Evolutionary conservation across 2,113 vertebrate species (phyloP), one percentile per base, ranked within the genome.

Genomic region (Ameiurus melas): DNA sequence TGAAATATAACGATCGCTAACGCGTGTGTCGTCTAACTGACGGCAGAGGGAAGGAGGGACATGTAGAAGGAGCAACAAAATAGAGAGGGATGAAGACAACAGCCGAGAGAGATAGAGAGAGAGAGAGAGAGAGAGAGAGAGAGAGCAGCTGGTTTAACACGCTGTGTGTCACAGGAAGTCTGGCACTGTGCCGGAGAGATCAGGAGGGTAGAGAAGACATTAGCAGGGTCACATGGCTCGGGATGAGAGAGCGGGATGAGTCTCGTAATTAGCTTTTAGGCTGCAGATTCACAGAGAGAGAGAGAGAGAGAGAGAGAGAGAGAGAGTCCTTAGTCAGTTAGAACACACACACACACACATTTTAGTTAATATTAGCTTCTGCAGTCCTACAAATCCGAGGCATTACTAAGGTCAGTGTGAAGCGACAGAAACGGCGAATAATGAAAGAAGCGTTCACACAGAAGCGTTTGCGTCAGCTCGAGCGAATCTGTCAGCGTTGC

Each of bases 181-280:
- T 73, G 87, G 78, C 62, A 30, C 92, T 84, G 88, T 90, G 85
- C 83, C 22, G 86, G 47, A 30, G 81, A 89, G 88, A 87, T 92
- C 90, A 92, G 89, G 90, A 91, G 83, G 73, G 90, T 90, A 93
- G 73, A 90, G 77, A 85, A 91, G 89, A 68, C 89, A 91, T 92
- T 91, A 91, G 16, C 58, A 36, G 71, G 80, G 87, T 92, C 92
- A 94, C 73, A 78, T 91, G 90, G 91, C n/a, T 78, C 84, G 91
- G 91, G 89, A 91, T 60, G 91, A 91, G 90, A 78, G 81, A 64
- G 62, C 5, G 64, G 88, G 84, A 90, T 9, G 87, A 92, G 88
- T 90, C 91, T 89, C 91, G 93, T 94, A 94, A 95, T 94, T 94
- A 94, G 93, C 91, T 91, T 90, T 94, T 91, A 93, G 90, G 79